A percentile compares a stretch with the other conserved stretches of the same genome.
phyloP scores from a whole-genome alignment of 2,888 invertebrate species.

The Pseudoips prasinana region DNA sequence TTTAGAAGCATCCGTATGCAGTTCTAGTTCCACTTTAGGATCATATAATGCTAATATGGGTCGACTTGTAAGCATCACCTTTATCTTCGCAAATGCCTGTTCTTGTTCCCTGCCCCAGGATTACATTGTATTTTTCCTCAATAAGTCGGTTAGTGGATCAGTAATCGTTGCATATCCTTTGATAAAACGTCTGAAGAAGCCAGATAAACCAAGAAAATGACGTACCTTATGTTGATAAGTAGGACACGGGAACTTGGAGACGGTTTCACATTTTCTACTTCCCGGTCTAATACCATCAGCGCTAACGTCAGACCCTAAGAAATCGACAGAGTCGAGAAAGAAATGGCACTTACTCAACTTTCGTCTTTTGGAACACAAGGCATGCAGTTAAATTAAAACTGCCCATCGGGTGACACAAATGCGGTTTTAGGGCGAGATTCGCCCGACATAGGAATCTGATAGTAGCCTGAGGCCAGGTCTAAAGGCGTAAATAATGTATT shows the following conservation, averaged over 20 bases:
- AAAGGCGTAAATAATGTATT: conserved; percentile 2
- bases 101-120: not conserved
- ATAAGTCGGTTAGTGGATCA: not conserved
- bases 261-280: conserved; percentile 7
- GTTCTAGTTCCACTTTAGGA: not conserved
- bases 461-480: not conserved
- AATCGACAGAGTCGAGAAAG: conserved; percentile 6
- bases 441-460: not conserved
- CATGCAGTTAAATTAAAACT: conserved; percentile 3
- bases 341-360: conserved; percentile 14
- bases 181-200: conserved; percentile 2
- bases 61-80: not conserved
- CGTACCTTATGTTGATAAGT: conserved; percentile 3
- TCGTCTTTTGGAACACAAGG: too few relatives aligned
- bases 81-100: not conserved
- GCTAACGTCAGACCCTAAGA: conserved; percentile 10
- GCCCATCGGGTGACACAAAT: not conserved
- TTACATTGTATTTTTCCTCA: not conserved
- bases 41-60: not conserved
- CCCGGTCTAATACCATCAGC: conserved; percentile 11
- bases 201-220: conserved; percentile 3
- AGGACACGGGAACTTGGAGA: conserved; percentile 5
- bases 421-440: not conserved
- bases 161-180: not conserved
- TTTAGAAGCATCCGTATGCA: conserved; percentile 2